These are phyloP conservation scores for Lissocephala sabroskyi DNA, from an alignment of 2,888 invertebrate genomes.

Conservation along the genomic window DNA sequence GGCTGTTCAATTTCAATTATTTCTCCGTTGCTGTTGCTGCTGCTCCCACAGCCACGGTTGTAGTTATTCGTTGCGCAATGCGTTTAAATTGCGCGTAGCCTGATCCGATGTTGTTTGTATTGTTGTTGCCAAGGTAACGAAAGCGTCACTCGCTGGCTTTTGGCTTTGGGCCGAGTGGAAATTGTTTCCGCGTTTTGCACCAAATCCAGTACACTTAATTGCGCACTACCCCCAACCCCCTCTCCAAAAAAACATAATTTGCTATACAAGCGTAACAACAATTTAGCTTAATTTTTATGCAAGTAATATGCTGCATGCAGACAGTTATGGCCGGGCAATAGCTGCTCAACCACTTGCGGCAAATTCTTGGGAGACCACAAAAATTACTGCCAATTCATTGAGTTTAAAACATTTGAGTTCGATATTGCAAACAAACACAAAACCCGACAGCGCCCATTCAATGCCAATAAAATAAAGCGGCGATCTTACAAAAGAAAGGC, in stretches of 20 bases:
- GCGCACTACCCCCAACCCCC: constrained; percentile 39
- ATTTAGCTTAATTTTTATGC: constrained; percentile 25
- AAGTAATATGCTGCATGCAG: too few species aligned
- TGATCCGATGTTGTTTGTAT: constrained; percentile 8
- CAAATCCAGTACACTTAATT: constrained; percentile 25
- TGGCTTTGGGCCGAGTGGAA: constrained; percentile 29
- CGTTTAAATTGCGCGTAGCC: constrained; percentile 56
- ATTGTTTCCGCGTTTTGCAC: constrained; percentile 62
- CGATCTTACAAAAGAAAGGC: constrained; percentile 48
- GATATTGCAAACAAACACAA: constrained; percentile 41
- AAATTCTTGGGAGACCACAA: constrained; percentile 1
- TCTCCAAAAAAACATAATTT: constrained; percentile 9
- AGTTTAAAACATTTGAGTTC: constrained; percentile 65
- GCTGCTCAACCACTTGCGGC: neutral
- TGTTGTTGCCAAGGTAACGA: too few species aligned
- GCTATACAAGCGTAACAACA: constrained; percentile 33
- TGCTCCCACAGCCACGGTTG: constrained; percentile 1
- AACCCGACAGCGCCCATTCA: constrained; percentile 12
- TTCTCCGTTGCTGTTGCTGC: constrained; percentile 50
- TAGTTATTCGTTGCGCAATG: constrained; percentile 54
- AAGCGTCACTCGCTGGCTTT: too few species aligned
- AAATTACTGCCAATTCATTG: constrained; percentile 52
- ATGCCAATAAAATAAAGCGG: constrained; percentile 22
- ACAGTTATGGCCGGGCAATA: too few species aligned
- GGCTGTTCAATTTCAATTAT: constrained; percentile 33